Base-by-base conservation (phyloP, 2,113 vertebrate genomes). In the Prochilodus magdalenae region DNA sequence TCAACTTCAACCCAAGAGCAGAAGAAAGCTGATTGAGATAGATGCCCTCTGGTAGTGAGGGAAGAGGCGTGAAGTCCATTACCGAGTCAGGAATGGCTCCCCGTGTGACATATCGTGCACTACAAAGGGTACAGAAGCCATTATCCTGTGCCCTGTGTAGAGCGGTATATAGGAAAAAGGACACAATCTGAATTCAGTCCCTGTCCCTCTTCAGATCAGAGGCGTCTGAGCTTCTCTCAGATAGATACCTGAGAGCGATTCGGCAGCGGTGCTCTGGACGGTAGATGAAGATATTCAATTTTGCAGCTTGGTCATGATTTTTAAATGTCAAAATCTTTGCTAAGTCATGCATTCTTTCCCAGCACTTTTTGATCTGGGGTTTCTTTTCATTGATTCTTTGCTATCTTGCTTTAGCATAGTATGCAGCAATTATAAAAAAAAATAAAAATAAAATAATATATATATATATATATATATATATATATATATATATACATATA, bases 1-100 rank as follows among this genome's bases (percentile, higher is more conserved):
- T 69, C 44, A 26, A 55, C 27, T n/a, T 13, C 57, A 24, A 40
- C 80, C 63, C 51, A 15, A 33, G 62, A 40, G 11, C 29, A 11
- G 29, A 57, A 59, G 36, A 57, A 70, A 57, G 69, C 12, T 22
- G 33, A 40, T 40, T 80, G 57, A 66, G 82, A 59, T 66, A 62
- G 74, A 24, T 77, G 63, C 20, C 12, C 11, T 57, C 27, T 14
- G 36, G 74, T 76, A 27, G 40, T 13, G 44, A 66, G 44, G 26
- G 63, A 65, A 20, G 16, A 53, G 51, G n/a, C 3, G 55, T 59
- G 55, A 59, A 59, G 55, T n/a, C 55, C 10, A 22, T 59, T 24
- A 59, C 22, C 10, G 22, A 59, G 24, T 59, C 55, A 10, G 55
- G 24, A 59, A 59, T n/a, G 55, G 55, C 55, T 59, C 55, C 55